Evolutionary conservation across 2,797 vertebrate species (phyloP), one percentile per base, ranked within the genome.

Genomic region (Gymnopithys bicolor): DNA sequence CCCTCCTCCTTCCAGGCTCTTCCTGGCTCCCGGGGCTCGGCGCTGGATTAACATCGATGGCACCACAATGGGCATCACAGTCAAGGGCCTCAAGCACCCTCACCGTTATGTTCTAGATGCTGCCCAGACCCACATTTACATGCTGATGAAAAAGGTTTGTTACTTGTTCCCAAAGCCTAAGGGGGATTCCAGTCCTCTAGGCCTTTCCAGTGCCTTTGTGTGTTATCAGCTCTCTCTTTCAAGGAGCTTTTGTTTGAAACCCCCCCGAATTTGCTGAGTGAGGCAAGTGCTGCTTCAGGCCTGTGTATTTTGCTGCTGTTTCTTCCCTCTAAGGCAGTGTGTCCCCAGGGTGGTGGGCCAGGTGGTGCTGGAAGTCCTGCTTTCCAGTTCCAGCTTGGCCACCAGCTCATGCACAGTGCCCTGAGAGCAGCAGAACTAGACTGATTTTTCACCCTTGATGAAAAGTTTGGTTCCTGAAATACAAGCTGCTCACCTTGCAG

Each of bases 41-140:
- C 98, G 99, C 7, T 99, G 99, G 99, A 99, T 99, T 94, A 99
- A 99, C 97, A 99, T 99, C 9, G 99, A 99, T 5, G 99, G 99
- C 43, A 99, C 99, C 92, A 99, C 99, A 23, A 99, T 99, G 99
- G 99, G 99, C 84, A 97, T 99, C 97, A 99, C 99, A 0, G 99
- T 99, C 90, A 99, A 97, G 67, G 98, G 99, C 39, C 98, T 99
- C 95, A 98, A 98, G 87, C 98, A 99, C 89, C 99, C 99, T 18
- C 99, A 99, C 95, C 98, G 99, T 95, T 99, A 99, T 2, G 99
- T 99, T 69, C 98, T 99, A 96, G 99, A 99, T 19, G 98, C 99
- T 2, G 99, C 99, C 2, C 99, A 99, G 76, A 99, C 99, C 5
- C 99, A 99, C 96, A 99, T 99, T 93, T 99, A 99, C 98, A 99